These are phyloP conservation scores for Hirtodrosophila confusa DNA, from an alignment of 2,888 invertebrate species.

Conservation along the genomic window DNA sequence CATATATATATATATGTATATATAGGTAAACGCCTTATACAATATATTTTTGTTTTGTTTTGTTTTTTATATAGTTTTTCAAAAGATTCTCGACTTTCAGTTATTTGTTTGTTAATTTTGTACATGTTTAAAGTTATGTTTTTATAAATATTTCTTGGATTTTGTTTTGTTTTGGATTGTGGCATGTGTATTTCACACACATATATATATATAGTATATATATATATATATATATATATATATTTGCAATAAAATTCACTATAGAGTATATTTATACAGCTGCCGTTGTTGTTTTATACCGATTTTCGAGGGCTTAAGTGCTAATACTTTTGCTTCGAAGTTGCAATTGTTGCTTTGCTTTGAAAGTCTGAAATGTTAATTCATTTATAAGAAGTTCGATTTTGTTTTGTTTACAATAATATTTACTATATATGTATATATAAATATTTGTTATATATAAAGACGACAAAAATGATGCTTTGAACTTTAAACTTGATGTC, in stretches of 20 bases:
- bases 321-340: slow-evolving; percentile 52
- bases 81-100: slow-evolving; percentile 33
- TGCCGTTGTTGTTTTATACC: slow-evolving; percentile 15
- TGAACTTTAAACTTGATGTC: slow-evolving; percentile 67
- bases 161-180: slow-evolving; percentile 62
- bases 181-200: slow-evolving; percentile 39
- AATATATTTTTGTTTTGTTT: slow-evolving; percentile 9
- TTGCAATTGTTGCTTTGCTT: slow-evolving; percentile 64
- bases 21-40: slow-evolving; percentile 38
- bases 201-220: slow-evolving; percentile 27
- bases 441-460: slow-evolving; percentile 41
- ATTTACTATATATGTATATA: slow-evolving; percentile 37
- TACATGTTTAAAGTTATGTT: slow-evolving; percentile 65
- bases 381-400: slow-evolving; percentile 34
- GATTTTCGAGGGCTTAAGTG: slow-evolving; percentile 37
- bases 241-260: slow-evolving; percentile 51
- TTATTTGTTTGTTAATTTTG: slow-evolving; percentile 49
- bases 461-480: slow-evolving; percentile 71
- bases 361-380: slow-evolving; percentile 64
- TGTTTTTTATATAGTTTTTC: slow-evolving; percentile 24
- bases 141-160: slow-evolving; percentile 52
- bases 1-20: slow-evolving; percentile 21
- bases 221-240: slow-evolving; percentile 21
- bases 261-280: slow-evolving; percentile 29
- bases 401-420: slow-evolving; percentile 32